These are phyloP conservation scores for Capromys pilorides DNA, from an alignment of 2,797 vertebrate genomes.

Conservation along the genomic window DNA sequence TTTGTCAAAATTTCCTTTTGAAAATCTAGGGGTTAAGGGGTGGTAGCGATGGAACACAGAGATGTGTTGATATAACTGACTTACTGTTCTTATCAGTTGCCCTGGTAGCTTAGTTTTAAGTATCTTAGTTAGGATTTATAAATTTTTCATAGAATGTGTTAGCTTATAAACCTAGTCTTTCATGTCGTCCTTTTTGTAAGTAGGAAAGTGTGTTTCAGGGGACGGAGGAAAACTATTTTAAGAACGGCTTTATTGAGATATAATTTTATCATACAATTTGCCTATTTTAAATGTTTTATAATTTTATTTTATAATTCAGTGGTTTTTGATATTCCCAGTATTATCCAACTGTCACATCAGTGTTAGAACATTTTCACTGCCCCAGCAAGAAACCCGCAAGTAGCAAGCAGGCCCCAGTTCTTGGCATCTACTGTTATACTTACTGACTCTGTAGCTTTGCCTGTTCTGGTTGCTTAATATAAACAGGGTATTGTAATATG, in stretches of 20 bases:
- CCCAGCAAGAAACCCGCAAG: background rate
- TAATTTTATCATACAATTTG: background rate
- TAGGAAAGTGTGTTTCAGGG: background rate
- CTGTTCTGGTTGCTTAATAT: background rate
- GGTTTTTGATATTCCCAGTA: background rate
- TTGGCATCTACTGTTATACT: background rate
- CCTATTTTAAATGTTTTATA: background rate
- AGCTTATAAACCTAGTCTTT: background rate
- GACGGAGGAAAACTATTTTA: slow-evolving; percentile 20
- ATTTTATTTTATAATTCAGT: background rate
- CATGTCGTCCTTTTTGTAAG: background rate
- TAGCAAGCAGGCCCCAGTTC: background rate
- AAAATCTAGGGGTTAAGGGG: background rate
- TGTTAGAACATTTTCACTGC: background rate
- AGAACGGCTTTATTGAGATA: background rate
- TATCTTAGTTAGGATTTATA: slow-evolving; percentile 8
- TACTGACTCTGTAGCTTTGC: background rate
- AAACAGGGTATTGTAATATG: background rate
- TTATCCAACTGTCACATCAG: background rate
- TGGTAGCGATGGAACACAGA: background rate
- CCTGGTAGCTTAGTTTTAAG: background rate
- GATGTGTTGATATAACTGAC: background rate
- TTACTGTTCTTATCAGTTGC: background rate
- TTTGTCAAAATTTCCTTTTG: background rate
- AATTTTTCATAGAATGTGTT: background rate